Evolutionary conservation across 1,140 invertebrate species (phyloP), one percentile per base, ranked within the genome.

Genomic region (Achatina immaculata): DNA sequence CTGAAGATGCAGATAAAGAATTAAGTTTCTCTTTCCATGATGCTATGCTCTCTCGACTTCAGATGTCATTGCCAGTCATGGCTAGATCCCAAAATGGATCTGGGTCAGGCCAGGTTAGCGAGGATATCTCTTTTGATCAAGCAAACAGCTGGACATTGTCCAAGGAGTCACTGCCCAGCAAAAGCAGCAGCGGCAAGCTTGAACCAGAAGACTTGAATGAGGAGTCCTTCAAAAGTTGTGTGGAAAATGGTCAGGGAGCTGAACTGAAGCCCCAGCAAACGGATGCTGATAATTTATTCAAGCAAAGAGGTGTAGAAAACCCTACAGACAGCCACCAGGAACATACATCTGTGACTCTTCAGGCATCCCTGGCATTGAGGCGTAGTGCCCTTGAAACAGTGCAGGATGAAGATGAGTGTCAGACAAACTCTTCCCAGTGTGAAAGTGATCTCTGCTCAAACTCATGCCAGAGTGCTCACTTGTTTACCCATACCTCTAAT

Each of bases 51-150:
- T 62, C 28, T 2, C 48, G 74, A 3, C 74, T 76, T 28, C 74
- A 76, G 74, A 55, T 76, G 55, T 76, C 74, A 42, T 28, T 76
- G 6, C 74, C 74, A 21, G 16, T 76, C 28, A n/a, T 76, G 43
- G 28, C 31, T 31, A 76, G n/a, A 14, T 62, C 74, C 7, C 74
- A 40, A 36, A 51, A 34, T 36, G 38, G 51, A 40, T 19, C 74
- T 3, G 55, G 1, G 7, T 24, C 48, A 1, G 24, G 31, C 1
- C 38, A 36, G 7, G 28, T 73, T 31, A 73, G 71, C 34, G 71
- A 73, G 16, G 71, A 73, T 43, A 28, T 40, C 28, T 73, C 71
- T 28, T 21, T 73, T 19, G 69, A 72, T 7, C 34, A 72, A 43
- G 6, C 31, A 7, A n/a, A 43, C 36, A 73, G 71, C 71, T 73